Percentiles rank a stretch among this genome's conserved stretches.
Conservation (phyloP, 2,113 vertebrate species). For the Numenius arquata region DNA sequence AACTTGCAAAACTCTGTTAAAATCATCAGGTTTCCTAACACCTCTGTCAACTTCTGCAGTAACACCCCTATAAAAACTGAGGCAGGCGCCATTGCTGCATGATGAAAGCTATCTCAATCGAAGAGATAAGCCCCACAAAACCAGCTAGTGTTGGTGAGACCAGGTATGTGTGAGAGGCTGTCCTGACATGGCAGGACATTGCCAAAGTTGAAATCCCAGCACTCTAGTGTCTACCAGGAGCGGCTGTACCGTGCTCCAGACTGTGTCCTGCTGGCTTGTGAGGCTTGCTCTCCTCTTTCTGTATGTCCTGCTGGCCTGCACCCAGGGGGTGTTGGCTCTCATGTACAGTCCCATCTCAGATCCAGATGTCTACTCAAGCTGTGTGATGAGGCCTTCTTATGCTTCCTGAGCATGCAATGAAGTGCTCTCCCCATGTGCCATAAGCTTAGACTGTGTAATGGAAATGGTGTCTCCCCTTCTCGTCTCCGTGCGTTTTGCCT, state of each 20-base stretch:
- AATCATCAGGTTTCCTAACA: neutral
- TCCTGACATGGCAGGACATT: neutral
- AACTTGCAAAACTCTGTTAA: constrained; percentile 7
- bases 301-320: neutral
- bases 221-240: rapidly evolving
- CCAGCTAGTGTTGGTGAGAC: neutral
- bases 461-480: rapidly evolving
- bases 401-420: neutral
- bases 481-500: rapidly evolving
- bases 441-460: neutral
- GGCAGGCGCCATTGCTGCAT: neutral
- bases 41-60: neutral
- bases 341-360: neutral
- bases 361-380: neutral
- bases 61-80: neutral
- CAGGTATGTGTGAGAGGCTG: neutral
- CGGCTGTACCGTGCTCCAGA: rapidly evolving
- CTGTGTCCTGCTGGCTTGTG: neutral
- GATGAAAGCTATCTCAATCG: neutral
- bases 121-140: neutral
- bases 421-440: neutral
- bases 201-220: neutral
- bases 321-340: neutral
- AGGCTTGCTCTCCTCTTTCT: neutral
- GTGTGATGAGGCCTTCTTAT: neutral